A percentile compares a stretch with the other conserved stretches of the same genome.
Evolutionary conservation across 2,888 invertebrate genomes (phyloP).

Genomic region (Eristalinus sepulchralis): DNA sequence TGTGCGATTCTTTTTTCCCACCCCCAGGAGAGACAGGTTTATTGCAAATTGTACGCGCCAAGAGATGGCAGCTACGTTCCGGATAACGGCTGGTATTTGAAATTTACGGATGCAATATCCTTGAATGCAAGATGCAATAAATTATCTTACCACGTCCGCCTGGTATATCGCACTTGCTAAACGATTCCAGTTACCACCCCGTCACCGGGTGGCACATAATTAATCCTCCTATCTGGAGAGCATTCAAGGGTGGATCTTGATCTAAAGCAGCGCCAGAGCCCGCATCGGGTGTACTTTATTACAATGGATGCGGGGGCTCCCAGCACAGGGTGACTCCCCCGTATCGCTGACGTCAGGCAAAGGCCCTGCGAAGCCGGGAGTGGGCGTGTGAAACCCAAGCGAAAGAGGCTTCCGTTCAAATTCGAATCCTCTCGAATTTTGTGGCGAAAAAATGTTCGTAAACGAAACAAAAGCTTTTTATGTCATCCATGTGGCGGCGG

Average conservation of each 20-base stretch:
- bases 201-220: slow-evolving; percentile 31
- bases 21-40: slow-evolving; percentile 16
- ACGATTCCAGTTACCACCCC: neutral
- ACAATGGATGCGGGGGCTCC: slow-evolving; percentile 4
- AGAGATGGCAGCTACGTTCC: neutral
- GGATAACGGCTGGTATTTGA: slow-evolving; percentile 23
- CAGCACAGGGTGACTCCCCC: neutral
- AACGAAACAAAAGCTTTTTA: slow-evolving; percentile 4
- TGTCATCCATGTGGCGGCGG: slow-evolving; percentile 37
- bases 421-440: neutral
- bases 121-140: slow-evolving; percentile 40
- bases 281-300: neutral
- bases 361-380: neutral
- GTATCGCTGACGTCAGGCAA: slow-evolving; percentile 1
- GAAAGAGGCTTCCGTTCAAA: neutral
- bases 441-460: neutral
- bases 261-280: slow-evolving; percentile 2
- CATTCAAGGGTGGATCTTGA: slow-evolving; percentile 32
- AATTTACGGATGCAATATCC: slow-evolving; percentile 57
- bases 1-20: neutral
- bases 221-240: slow-evolving; percentile 35
- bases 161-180: no score
- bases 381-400: neutral
- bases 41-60: slow-evolving; percentile 43
- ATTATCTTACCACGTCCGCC: slow-evolving; percentile 36